Evolutionary conservation across 2,888 invertebrate genomes (phyloP).

Genomic region (Pyrocoelia pectoralis): DNA sequence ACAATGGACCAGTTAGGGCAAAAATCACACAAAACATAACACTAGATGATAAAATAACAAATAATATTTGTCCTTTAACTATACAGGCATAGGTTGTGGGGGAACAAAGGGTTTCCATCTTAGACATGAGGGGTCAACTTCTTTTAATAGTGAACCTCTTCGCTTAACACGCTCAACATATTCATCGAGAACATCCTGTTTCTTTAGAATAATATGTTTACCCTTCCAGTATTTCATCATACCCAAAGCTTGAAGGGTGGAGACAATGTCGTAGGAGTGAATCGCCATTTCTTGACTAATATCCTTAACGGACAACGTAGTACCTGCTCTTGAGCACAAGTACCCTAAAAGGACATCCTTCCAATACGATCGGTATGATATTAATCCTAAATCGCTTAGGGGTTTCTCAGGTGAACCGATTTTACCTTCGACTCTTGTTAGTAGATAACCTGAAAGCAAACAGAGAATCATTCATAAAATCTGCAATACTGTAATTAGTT

Average conservation of each 20-base stretch:
- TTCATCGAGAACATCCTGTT: constrained; percentile 94
- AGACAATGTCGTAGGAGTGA: constrained; percentile 96
- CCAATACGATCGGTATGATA: constrained; percentile 99
- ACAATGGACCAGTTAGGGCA: too few relatives aligned
- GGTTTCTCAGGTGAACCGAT: constrained; percentile 99
- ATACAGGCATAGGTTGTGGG: constrained; percentile 63
- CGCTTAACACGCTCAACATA: constrained; percentile 84
- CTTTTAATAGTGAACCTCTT: constrained; percentile 78
- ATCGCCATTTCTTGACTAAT: constrained; percentile 92
- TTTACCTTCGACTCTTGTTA: constrained; percentile 95
- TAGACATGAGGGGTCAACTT: constrained; percentile 87
- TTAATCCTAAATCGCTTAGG: constrained; percentile 94
- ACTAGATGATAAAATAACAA: not conserved
- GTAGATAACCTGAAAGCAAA: constrained; percentile 82
- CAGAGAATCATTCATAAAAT: constrained; percentile 17
- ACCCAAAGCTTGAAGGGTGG: constrained; percentile 93
- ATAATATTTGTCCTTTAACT: constrained; percentile 26
- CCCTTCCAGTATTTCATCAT: constrained; percentile 99
- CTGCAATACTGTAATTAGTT: constrained; percentile 20
- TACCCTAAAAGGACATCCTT: constrained; percentile 94
- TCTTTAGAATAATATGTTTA: constrained; percentile 94
- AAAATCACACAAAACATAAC: too few relatives aligned
- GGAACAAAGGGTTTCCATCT: constrained; percentile 86
- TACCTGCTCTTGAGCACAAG: constrained; percentile 87
- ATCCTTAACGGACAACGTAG: constrained; percentile 91